These are phyloP conservation scores for Chiroxiphia lanceolata DNA, from an alignment of 2,797 vertebrate species.

Conservation along the genomic window DNA sequence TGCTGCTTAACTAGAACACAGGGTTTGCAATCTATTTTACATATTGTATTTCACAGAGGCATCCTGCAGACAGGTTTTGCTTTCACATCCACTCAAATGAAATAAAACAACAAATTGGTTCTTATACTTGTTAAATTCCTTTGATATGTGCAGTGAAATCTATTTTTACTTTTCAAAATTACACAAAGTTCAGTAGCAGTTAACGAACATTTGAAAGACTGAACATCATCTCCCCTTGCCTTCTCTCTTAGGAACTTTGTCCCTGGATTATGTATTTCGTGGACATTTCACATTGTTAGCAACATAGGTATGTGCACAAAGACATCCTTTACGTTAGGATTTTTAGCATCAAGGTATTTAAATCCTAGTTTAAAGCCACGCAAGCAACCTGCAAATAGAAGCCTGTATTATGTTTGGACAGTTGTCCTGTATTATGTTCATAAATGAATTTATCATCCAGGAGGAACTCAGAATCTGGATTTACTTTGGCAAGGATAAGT, in stretches of 20 bases:
- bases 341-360: background rate
- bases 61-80: background rate
- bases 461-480: background rate
- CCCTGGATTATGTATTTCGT: fast-evolving
- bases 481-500: background rate
- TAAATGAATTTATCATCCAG: background rate
- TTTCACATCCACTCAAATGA: background rate
- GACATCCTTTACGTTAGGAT: background rate
- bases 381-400: background rate
- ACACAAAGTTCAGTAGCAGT: background rate
- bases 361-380: background rate
- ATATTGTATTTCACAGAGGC: background rate
- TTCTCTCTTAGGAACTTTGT: background rate
- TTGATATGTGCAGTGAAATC: background rate
- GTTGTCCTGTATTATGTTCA: background rate
- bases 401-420: background rate
- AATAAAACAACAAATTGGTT: background rate
- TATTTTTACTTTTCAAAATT: background rate
- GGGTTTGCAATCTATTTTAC: background rate
- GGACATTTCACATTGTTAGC: background rate
- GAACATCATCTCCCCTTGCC: background rate
- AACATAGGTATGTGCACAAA: background rate
- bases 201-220: background rate
- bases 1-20: background rate
- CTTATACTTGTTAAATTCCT: background rate